Base-by-base conservation (phyloP, 2,797 vertebrate species). In the Perodicticus potto region DNA sequence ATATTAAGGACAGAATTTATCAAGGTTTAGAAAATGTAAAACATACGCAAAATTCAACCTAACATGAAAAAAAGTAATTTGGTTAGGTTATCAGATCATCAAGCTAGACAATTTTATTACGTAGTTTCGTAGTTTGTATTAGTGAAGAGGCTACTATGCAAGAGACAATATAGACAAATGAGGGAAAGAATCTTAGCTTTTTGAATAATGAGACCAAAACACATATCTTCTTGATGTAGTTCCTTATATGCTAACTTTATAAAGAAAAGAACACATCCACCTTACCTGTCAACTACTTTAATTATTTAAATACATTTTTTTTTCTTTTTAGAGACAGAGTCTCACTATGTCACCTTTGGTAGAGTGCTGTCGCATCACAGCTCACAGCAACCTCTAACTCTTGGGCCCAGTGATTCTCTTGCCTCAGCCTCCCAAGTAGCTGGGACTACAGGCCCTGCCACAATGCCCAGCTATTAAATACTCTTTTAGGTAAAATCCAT, bases 1-100 rank as follows among this genome's bases (percentile, higher is more conserved):
- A 73, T 94, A 90, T 94, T 97, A 97, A 96, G 43, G 94, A 96
- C 3, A 92, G 11, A 72, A 86, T 90, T 83, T 80, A 9, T 74
- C 32, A 78, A 67, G 37, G 12, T 61, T 57, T 17, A 53, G 6
- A n/a, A 69, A n/a, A 5, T 1, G 13, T 37, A 57, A 72, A 80
- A 70, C 23, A 89, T n/a, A 49, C 27, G 2, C 27, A 85, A 34
- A 93, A 40, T 86, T 59, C 45, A 83, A 69, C 10, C 5, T 77
- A 82, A 55, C 2, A 22, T 69, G 1, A n/a, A 83, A 74, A 89
- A 89, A 81, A 32, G 29, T 49, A 13, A 76, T 16, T 69, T n/a
- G 69, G 10, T 81, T 32, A 34, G 5, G 2, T 92, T 96, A 29
- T 80, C 10, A 20, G 34, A 29, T 70, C 12, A 12, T 83, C 43